phyloP scores from a whole-genome alignment of 2,888 invertebrate species.

The Oligia latruncula region DNA sequence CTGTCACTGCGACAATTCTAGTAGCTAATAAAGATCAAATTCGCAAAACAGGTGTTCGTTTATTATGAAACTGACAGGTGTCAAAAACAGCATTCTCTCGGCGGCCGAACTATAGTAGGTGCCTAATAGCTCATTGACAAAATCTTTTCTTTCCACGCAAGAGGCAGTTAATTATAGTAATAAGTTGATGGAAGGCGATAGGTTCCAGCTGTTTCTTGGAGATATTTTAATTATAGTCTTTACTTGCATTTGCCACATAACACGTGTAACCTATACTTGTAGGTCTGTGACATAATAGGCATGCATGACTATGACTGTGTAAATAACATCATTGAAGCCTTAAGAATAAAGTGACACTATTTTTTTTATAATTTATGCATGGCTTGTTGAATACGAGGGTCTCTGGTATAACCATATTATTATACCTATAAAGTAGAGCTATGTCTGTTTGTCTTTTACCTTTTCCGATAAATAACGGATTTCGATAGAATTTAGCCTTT shows the following conservation, averaged over 20 bases:
- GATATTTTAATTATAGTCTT: constrained; percentile 43
- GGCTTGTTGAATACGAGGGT: not conserved
- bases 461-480: not conserved
- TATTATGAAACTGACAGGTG: no score
- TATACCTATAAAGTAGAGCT: not conserved
- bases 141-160: not conserved
- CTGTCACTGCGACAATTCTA: no score
- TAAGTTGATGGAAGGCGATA: constrained; percentile 38
- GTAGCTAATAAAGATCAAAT: no score
- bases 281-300: constrained; percentile 19
- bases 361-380: not conserved
- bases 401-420: not conserved
- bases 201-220: constrained; percentile 31
- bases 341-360: not conserved
- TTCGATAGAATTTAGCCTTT: not conserved
- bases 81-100: no score
- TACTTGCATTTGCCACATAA: constrained; percentile 17
- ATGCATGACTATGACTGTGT: not conserved
- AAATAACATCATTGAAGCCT: not conserved
- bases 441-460: not conserved
- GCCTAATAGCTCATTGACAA: not conserved
- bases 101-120: not conserved
- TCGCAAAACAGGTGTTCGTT: no score
- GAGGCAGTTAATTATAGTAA: constrained; percentile 35
- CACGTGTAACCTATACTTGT: constrained; percentile 9